phyloP scores from a whole-genome alignment of 2,797 vertebrate genomes.

The Clarias fuscus region DNA sequence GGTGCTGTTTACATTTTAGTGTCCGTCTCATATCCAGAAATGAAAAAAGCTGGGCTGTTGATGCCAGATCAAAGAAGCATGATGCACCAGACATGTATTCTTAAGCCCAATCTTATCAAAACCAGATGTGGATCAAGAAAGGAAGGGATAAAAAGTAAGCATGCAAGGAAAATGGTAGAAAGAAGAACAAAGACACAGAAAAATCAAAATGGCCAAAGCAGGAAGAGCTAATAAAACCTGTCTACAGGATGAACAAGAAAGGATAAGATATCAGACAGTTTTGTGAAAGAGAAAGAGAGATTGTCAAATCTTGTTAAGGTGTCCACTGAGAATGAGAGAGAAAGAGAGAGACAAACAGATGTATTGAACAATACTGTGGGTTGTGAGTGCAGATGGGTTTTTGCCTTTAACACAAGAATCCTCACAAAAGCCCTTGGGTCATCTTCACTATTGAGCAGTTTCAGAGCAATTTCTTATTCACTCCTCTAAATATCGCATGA shows the following conservation, averaged over 20 bases:
- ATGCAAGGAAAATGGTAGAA: neutral
- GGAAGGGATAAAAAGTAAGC: neutral
- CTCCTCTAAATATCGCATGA: neutral
- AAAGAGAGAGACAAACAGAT: neutral
- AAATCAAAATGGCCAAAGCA: slow-evolving; percentile 7
- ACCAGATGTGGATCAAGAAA: slow-evolving; percentile 64
- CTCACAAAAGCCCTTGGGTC: slow-evolving; percentile 12
- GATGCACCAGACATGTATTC: slow-evolving; percentile 41
- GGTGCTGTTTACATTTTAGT: slow-evolving; percentile 31
- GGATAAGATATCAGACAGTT: neutral
- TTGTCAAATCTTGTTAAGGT: slow-evolving; percentile 19
- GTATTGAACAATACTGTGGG: slow-evolving; percentile 26
- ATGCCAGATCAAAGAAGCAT: slow-evolving; percentile 49
- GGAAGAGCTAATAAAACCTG: neutral
- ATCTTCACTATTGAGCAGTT: neutral
- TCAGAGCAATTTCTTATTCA: neutral
- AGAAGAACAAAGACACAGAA: slow-evolving; percentile 12
- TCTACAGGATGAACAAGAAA: neutral
- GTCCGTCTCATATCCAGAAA: slow-evolving; percentile 38
- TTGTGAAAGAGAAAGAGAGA: slow-evolving; percentile 12
- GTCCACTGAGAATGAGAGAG: slow-evolving; percentile 4
- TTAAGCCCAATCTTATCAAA: slow-evolving; percentile 60
- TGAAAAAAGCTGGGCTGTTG: slow-evolving; percentile 31
- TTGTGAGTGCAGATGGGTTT: slow-evolving; percentile 42
- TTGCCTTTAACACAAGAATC: slow-evolving; percentile 34